Evolutionary conservation across 2,113 vertebrate genomes (phyloP), one percentile per base, ranked within the genome.

Genomic region (Eptesicus fuscus): DNA sequence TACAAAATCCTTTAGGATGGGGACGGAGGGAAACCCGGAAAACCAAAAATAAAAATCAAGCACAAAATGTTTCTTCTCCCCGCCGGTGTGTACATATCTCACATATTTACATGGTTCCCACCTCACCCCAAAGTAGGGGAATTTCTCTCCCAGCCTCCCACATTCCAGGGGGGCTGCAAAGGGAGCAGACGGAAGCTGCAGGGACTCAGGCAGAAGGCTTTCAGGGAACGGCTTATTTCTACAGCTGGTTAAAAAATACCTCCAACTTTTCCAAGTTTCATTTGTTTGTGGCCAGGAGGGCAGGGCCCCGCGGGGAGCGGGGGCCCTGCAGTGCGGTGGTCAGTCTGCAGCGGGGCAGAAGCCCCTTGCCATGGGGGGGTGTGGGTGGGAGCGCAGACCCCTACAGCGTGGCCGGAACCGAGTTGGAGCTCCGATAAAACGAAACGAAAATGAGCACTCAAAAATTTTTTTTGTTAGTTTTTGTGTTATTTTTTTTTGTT

Each of bases 81-180:
- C 92, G 98, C 98, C 99, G 98, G 97, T 99, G 99, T 99, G 98
- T 99, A 99, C 99, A 99, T 99, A 99, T 99, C 98, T 98, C 98
- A 99, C 99, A 99, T 99, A 99, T 99, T 99, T 99, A 99, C 99
- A 99, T 98, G 96, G 97, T 96, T 97, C 96, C 96, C 95, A 78
- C 80, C 83, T 96, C 90, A 95, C 93, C 96, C 97, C 91, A 95
- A 96, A 95, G 70, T 95, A 82, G 95, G 89, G 95, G 79, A 79
- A 94, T 95, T 93, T 93, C 65, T 96, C 92, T 88, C 90, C 88
- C 28, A 11, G 56, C 82, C 59, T 91, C 87, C 91, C 35, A 40
- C 49, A 78, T 49, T 42, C 74, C 74, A 22, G 88, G 70, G 70
- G 73, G 82, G 49, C 83, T 51, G 92, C 80, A 89, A 67, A 89